phyloP scores from a whole-genome alignment of 2,888 invertebrate genomes.

The Mythimna loreyi region DNA sequence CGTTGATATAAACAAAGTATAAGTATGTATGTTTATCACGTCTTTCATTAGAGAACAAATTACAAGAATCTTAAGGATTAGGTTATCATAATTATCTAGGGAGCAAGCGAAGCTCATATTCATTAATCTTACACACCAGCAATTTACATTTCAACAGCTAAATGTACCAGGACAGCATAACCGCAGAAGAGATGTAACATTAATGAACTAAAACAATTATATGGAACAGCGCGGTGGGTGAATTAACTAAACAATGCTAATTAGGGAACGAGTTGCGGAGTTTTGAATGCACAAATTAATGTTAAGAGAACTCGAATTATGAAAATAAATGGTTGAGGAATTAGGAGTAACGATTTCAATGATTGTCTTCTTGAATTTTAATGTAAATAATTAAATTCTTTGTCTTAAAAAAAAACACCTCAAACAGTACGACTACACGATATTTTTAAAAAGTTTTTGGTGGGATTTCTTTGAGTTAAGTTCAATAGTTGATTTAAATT shows the following conservation, averaged over 20 bases:
- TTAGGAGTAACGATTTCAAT: conserved; percentile 7
- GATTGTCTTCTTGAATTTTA: neutral
- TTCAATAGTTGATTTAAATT: too few species aligned
- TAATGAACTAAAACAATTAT: conserved; percentile 58
- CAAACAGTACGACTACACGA: too few species aligned
- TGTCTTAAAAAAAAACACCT: too few species aligned
- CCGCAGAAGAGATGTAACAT: conserved; percentile 46
- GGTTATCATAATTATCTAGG: too few species aligned
- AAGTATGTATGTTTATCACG: too few species aligned
- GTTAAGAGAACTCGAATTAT: conserved; percentile 42
- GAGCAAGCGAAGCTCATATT: too few species aligned
- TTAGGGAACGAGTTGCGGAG: conserved; percentile 39
- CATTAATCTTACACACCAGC: conserved; percentile 7
- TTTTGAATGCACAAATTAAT: conserved; percentile 58
- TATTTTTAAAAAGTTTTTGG: too few species aligned
- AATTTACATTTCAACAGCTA: conserved; percentile 21
- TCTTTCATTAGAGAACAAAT: too few species aligned
- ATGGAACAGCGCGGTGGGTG: conserved; percentile 17
- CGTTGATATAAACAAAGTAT: too few species aligned
- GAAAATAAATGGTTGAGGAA: conserved; percentile 33
- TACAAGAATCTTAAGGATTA: too few species aligned
- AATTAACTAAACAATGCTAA: conserved; percentile 58
- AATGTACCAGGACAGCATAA: conserved; percentile 30
- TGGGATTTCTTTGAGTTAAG: too few species aligned
- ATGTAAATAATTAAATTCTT: too few species aligned